Base-by-base conservation (phyloP, 2,113 vertebrate species). In the Sceloporus tristichus region DNA sequence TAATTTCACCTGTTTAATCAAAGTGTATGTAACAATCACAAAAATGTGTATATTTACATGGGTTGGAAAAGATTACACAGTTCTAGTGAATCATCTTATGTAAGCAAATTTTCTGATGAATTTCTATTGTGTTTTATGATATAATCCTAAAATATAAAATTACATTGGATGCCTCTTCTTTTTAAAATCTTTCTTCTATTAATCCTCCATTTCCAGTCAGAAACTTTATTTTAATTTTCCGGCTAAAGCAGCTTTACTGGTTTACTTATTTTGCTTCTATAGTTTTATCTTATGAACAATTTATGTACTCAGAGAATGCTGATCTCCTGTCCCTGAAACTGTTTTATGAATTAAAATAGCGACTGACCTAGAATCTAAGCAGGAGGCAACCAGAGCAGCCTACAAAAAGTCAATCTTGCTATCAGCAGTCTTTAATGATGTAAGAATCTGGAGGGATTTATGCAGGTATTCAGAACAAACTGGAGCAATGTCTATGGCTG, bases 121-220 rank as follows among this genome's bases (percentile, higher is more conserved):
- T 92, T 94, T 95, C 87, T 82, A 86, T 91, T 94, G 81, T 93
- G 79, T 91, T 92, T 92, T 94, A 82, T 94, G 92, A 95, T 92
- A 90, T 95, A 96, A 97, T 96, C 93, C 94, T 83, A 89, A 93
- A 42, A 93, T 85, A 84, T 42, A 95, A 95, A 96, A 96, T 91
- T 94, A 87, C 85, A 96, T 95, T 91, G 92, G 92, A 88, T 90
- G 70, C 40, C 40, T 91, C 87, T 92, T 96, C 85, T 95, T 94
- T 95, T 88, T 23, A 1, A 91, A 87, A 81, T 86, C 14, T 78
- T 86, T 88, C 88, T 92, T 87, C 91, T 88, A 90, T 94, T 96
- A 96, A 96, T 96, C 90, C 87, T 54, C 93, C 87, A 90, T 89
- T 85, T 91, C 86, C 95, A 96, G 96, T 94, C 85, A 95, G 85